phyloP scores from a whole-genome alignment of 1,140 invertebrate genomes.

The Panagrolaimus sp. region DNA sequence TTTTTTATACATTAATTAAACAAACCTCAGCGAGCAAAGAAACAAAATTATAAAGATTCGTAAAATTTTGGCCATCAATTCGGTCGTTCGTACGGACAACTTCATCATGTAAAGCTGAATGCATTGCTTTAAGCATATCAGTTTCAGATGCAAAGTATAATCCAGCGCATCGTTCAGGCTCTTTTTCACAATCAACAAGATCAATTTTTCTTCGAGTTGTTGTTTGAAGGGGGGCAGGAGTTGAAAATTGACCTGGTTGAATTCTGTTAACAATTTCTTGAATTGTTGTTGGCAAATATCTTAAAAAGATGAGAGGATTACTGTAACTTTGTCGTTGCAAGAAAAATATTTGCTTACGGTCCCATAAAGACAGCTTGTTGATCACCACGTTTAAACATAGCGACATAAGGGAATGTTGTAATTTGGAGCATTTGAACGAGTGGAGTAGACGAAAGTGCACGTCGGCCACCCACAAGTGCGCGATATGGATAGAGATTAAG shows the following conservation, averaged over 20 bases:
- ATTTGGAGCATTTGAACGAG: constrained; percentile 51
- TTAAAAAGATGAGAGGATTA: constrained; percentile 12
- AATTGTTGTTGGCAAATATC: constrained; percentile 16
- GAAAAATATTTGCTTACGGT: constrained; percentile 30
- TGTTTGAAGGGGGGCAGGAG: constrained; percentile 19
- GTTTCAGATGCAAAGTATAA: constrained; percentile 59
- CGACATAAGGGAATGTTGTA: constrained; percentile 51
- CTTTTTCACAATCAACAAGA: constrained; percentile 36
- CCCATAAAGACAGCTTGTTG: constrained; percentile 57
- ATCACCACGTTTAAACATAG: constrained; percentile 54
- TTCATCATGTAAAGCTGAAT: constrained; percentile 49
- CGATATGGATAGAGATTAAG: constrained; percentile 48
- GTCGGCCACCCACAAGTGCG: constrained; percentile 42
- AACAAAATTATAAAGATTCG: constrained; percentile 54
- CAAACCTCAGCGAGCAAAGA: constrained; percentile 50
- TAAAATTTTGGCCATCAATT: constrained; percentile 52
- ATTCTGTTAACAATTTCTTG: constrained; percentile 28
- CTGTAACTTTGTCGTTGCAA: not conserved
- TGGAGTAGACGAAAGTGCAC: constrained; percentile 52
- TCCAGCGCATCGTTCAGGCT: constrained; percentile 32
- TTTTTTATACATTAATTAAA: not conserved
- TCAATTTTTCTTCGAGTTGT: constrained; percentile 21
- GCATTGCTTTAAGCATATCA: constrained; percentile 58
- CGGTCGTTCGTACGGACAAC: constrained; percentile 39
- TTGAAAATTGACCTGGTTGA: constrained; percentile 27